Percentiles rank a stretch among this genome's conserved stretches.
phyloP scores from a whole-genome alignment of 2,113 vertebrate genomes.

The Dicaeum eximium region DNA sequence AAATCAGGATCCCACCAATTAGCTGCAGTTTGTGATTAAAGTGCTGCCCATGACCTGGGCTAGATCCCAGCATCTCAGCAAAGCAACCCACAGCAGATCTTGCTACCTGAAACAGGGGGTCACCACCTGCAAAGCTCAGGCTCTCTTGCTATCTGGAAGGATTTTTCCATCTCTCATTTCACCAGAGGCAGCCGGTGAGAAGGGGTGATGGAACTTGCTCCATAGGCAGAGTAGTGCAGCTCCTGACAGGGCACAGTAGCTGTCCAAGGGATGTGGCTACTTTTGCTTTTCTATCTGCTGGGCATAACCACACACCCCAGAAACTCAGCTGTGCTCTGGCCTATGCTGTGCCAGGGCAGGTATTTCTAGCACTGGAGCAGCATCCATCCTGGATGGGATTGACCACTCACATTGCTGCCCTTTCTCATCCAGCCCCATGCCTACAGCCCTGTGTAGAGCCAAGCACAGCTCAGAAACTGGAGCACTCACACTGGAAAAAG shows the following conservation, averaged over 20 bases:
- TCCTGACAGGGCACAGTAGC: background rate
- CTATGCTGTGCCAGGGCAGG: background rate
- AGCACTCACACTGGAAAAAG: background rate
- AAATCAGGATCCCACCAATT: background rate
- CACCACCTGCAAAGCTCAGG: background rate
- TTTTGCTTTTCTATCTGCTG: background rate
- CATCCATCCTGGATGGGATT: background rate
- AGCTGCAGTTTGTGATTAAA: background rate
- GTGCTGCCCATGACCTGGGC: background rate
- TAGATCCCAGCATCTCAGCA: background rate
- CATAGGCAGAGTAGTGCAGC: background rate
- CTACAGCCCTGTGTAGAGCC: background rate
- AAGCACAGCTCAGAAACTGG: background rate
- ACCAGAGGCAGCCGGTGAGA: background rate
- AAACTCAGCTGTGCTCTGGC: background rate
- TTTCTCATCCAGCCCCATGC: rapidly evolving
- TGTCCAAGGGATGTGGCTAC: background rate
- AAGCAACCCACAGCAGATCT: background rate
- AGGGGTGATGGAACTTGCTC: background rate
- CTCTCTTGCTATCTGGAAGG: background rate
- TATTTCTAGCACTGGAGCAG: background rate
- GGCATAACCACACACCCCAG: background rate
- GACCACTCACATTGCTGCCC: background rate
- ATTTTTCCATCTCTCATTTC: background rate
- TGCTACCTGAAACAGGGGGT: background rate